These are phyloP conservation scores for Australoheros scitulus DNA, from an alignment of 2,113 vertebrate genomes.

Conservation along the genomic window DNA sequence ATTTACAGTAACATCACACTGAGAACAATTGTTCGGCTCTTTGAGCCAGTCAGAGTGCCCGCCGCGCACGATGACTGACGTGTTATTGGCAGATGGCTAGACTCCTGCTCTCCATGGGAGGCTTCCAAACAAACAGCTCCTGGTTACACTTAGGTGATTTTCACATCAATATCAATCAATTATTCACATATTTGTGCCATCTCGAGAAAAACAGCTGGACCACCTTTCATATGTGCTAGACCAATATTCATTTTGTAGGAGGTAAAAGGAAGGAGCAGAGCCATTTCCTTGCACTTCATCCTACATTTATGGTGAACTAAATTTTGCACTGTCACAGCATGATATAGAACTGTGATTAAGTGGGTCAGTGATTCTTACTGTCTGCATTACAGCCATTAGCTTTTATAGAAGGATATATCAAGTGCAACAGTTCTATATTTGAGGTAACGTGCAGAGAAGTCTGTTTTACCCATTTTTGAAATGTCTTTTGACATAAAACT, in stretches of 20 bases:
- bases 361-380: conserved; percentile 66
- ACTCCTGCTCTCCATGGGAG: conserved; percentile 33
- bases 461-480: conserved; percentile 53
- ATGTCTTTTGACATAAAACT: conserved; percentile 37
- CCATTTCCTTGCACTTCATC: conserved; percentile 47
- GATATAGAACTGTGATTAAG: conserved; percentile 46
- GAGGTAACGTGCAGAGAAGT: conserved; percentile 26
- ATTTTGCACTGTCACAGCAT: conserved; percentile 36
- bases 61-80: conserved; percentile 22
- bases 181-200: conserved; percentile 66
- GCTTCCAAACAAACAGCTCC: conserved; percentile 60
- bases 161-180: conserved; percentile 64
- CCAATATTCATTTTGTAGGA: conserved; percentile 67
- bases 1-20: conserved; percentile 42
- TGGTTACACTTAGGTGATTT: conserved; percentile 57
- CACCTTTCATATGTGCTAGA: conserved; percentile 64
- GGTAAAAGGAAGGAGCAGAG: conserved; percentile 12
- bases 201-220: conserved; percentile 48
- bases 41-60: conserved; percentile 40
- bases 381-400: conserved; percentile 54
- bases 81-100: conserved; percentile 62
- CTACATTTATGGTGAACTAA: conserved; percentile 31
- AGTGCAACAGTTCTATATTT: conserved; percentile 25
- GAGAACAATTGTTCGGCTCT: conserved; percentile 44
- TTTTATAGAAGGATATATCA: conserved; percentile 55